Evolutionary conservation across 2,888 invertebrate genomes (phyloP).

Genomic region (Lepidonotus clava): DNA sequence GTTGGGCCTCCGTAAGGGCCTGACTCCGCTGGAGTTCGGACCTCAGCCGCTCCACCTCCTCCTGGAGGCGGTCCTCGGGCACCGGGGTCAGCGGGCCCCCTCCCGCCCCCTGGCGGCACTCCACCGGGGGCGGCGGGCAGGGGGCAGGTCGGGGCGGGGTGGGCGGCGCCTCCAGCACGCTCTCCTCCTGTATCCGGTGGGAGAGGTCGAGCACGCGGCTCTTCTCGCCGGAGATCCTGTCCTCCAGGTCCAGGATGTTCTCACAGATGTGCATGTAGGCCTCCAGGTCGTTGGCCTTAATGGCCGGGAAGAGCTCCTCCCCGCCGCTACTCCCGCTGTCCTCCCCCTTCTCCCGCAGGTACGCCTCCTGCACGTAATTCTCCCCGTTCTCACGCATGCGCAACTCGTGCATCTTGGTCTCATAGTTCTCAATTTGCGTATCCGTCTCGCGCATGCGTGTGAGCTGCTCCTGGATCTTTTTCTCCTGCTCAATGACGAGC

Average conservation of each 20-base stretch:
- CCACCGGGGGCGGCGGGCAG: neutral
- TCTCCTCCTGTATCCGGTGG: conserved; percentile 80
- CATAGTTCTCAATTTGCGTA: conserved; percentile 86
- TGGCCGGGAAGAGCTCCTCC: conserved; percentile 83
- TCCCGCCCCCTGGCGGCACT: conserved; percentile 11
- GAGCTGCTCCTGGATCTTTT: conserved; percentile 82
- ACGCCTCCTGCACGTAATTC: conserved; percentile 65
- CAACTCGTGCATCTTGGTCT: conserved; percentile 64
- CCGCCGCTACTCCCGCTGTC: conserved; percentile 69
- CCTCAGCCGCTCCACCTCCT: conserved; percentile 68
- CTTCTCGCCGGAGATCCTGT: conserved; percentile 87
- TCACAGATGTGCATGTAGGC: conserved; percentile 88
- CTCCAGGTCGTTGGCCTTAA: conserved; percentile 83
- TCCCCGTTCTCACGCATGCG: conserved; percentile 60
- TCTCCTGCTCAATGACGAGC: conserved; percentile 84
- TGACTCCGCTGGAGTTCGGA: conserved; percentile 70
- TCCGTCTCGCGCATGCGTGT: conserved; percentile 85
- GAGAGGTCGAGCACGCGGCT: conserved; percentile 86
- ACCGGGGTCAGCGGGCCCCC: conserved; percentile 57
- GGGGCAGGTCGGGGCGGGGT: neutral
- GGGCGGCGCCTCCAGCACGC: conserved; percentile 49
- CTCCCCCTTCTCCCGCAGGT: conserved; percentile 62
- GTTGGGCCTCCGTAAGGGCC: conserved; percentile 67
- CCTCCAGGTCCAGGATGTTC: conserved; percentile 87
- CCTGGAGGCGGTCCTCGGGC: conserved; percentile 30